phyloP scores from a whole-genome alignment of 2,113 vertebrate species.

The Ceratotherium simum region DNA sequence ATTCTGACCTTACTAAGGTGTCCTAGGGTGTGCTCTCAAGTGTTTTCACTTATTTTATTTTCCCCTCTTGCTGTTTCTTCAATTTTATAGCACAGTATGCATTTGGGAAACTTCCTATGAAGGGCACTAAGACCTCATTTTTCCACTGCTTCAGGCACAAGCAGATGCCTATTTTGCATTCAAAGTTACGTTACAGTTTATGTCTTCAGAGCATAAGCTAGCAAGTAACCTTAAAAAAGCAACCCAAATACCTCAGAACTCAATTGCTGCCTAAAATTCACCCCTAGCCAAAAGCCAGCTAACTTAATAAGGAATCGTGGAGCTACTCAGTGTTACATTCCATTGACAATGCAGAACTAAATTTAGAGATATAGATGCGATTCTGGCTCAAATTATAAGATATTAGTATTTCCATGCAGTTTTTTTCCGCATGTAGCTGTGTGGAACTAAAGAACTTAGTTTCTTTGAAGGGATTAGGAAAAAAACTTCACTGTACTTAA shows the following conservation, averaged over 20 bases:
- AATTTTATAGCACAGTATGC: not conserved
- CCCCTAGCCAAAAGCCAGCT: not conserved
- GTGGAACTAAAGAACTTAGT: not conserved
- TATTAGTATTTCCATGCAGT: not conserved
- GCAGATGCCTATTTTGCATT: slow-evolving; percentile 42
- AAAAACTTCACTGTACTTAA: not conserved
- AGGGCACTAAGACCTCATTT: not conserved
- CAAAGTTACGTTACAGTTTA: slow-evolving; percentile 13
- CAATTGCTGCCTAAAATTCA: not conserved
- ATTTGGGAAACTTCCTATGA: slow-evolving; percentile 33
- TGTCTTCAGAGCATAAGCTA: not conserved
- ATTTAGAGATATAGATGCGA: not conserved
- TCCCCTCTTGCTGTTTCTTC: not conserved
- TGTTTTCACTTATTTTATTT: slow-evolving; percentile 40
- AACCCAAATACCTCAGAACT: not conserved
- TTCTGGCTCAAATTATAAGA: slow-evolving; percentile 11
- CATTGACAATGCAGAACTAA: slow-evolving; percentile 19
- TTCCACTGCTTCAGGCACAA: slow-evolving; percentile 43
- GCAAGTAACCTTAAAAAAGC: slow-evolving; percentile 28
- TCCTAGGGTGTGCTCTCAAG: not conserved
- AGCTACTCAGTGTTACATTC: not conserved
- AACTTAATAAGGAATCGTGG: not conserved
- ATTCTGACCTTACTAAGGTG: not conserved
- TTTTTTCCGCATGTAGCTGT: not conserved
- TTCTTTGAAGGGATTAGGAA: not conserved